Conservation (phyloP, 2,888 invertebrate genomes). For the Drosophila merina region DNA sequence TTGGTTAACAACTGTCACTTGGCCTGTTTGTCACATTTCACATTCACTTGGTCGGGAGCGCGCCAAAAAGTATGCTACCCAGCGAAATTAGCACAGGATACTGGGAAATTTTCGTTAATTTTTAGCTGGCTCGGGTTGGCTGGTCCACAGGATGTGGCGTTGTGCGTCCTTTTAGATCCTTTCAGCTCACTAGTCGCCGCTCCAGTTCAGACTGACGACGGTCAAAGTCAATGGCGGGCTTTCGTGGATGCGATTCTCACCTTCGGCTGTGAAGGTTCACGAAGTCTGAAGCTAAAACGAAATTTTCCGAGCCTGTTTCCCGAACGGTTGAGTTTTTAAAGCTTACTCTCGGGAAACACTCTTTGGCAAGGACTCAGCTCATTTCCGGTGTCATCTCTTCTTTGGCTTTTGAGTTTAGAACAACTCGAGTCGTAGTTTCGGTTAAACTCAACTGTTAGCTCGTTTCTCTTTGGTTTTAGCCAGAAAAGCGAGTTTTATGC, state of each 20-base stretch:
- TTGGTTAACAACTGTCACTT: constrained; percentile 76
- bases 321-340: not conserved
- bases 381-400: not conserved
- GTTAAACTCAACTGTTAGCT: not conserved
- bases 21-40: constrained; percentile 73
- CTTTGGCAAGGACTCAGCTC: not conserved
- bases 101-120: constrained; percentile 21
- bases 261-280: constrained; percentile 20
- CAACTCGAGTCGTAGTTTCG: not conserved
- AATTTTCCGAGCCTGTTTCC: not conserved
- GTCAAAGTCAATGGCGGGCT: constrained; percentile 70
- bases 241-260: constrained; percentile 48
- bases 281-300: not conserved
- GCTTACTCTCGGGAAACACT: not conserved
- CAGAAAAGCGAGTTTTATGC: not conserved
- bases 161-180: constrained; percentile 42
- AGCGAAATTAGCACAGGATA: constrained; percentile 31
- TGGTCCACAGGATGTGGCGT: not conserved
- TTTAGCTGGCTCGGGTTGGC: not conserved
- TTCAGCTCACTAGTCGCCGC: constrained; percentile 73
- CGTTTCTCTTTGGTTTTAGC: not conserved
- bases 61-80: constrained; percentile 74
- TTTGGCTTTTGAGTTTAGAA: not conserved
- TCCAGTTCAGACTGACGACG: constrained; percentile 76
- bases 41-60: constrained; percentile 60